Evolutionary conservation across 2,113 vertebrate species (phyloP), one percentile per base, ranked within the genome.

Genomic region (Hemiscyllium ocellatum): DNA sequence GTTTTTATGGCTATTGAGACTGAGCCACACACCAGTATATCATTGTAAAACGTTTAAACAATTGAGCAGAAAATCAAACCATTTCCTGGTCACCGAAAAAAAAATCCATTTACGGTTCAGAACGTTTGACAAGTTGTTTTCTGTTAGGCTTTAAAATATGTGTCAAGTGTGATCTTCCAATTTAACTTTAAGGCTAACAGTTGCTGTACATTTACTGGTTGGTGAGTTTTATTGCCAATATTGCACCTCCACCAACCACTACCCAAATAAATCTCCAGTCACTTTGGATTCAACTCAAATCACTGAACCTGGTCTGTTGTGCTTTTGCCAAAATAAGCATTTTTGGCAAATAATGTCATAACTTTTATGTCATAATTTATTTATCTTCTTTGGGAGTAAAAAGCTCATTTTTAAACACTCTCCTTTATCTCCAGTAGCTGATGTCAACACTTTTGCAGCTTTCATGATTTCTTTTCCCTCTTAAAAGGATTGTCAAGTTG

Each of bases 51-150:
- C 56, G 66, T n/a, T 37, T 68, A 93, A 37, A n/a, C 22, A 56
- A 90, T 26, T 93, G 56, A 47, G 37, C 80, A 83, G 80, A 7
- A 93, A 68, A 93, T 93, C 89, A 93, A 91, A 37, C 33, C n/a
- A 61, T 33, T 13, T 29, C 61, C 52, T 90, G 13, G 56, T 90
- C 87, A 56, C 37, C 66, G 66, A 93, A 83, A 83, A 76, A n/a
- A 37, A 22, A 65, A 19, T 66, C 33, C 61, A 91, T 61, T 91
- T 65, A 15, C 61, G 22, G n/a, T 93, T 93, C 56, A 37, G 37
- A 37, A 66, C 61, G 33, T 68, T 37, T 17, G 15, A 37, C 89
- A 93, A 66, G 17, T n/a, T 37, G 17, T 66, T n/a, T 93, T 93
- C 61, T 20, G 22, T 66, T 19, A 37, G 61, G 65, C 89, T 65